Evolutionary conservation across 1,140 invertebrate species (phyloP).

Genomic region (Bilobella aurantiaca): DNA sequence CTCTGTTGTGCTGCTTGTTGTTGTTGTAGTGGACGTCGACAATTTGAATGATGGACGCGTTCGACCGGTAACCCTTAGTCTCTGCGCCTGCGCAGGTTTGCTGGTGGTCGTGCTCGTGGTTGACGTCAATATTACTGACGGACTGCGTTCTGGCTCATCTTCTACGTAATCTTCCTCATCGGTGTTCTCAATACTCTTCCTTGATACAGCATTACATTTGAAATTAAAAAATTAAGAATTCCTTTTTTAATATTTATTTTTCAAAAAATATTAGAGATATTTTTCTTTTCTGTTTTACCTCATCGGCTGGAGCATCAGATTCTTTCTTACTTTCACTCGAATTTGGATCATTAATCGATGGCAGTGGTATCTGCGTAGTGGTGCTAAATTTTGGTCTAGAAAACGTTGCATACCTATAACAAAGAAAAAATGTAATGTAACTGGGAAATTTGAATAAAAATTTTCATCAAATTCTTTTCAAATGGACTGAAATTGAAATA

Average conservation of each 20-base stretch:
- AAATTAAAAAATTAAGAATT: conserved; percentile 8
- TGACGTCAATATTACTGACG: no score
- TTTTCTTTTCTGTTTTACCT: not conserved
- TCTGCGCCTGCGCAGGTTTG: not conserved
- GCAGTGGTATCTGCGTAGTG: no score
- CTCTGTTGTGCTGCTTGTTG: conserved; percentile 38
- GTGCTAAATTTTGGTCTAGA: not conserved
- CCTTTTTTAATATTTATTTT: no score
- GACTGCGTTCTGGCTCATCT: conserved; percentile 19
- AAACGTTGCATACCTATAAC: conserved; percentile 11
- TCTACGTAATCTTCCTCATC: conserved; percentile 17
- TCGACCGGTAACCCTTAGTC: not conserved
- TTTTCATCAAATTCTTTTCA: no score
- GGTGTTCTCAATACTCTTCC: conserved; percentile 16
- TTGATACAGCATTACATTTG: not conserved
- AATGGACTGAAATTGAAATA: no score
- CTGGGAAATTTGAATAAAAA: no score
- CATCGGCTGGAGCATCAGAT: no score
- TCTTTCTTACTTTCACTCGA: not conserved
- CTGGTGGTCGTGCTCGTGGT: not conserved
- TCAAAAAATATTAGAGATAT: no score
- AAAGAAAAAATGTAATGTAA: not conserved
- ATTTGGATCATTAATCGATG: no score
- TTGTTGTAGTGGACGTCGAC: conserved; percentile 30
- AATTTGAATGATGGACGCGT: not conserved